phyloP scores from a whole-genome alignment of 2,888 invertebrate species.

The Eudemis profundana region DNA sequence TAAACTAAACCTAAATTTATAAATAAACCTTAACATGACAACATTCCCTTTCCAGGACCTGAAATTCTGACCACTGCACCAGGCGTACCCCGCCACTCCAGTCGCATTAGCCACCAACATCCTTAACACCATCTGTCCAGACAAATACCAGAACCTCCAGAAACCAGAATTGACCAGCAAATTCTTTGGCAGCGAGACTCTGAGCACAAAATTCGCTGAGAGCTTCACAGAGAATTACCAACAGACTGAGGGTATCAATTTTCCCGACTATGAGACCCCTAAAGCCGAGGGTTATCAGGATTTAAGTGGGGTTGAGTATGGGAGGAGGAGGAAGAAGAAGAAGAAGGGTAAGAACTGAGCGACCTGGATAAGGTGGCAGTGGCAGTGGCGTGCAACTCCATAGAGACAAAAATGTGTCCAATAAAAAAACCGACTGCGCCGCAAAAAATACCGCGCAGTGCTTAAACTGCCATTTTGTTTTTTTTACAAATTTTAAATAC shows the following conservation, averaged over 20 bases:
- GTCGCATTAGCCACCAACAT: slow-evolving; percentile 77
- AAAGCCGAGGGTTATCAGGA: slow-evolving; percentile 74
- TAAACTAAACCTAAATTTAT: too few species aligned
- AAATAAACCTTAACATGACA: too few species aligned
- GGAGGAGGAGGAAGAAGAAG: slow-evolving; percentile 62
- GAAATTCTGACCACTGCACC: slow-evolving; percentile 86
- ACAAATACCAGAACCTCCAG: slow-evolving; percentile 73
- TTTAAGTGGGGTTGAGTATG: slow-evolving; percentile 69
- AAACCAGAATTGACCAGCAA: slow-evolving; percentile 63
- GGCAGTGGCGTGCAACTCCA: too few species aligned
- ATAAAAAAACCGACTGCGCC: too few species aligned
- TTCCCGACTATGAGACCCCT: slow-evolving; percentile 68
- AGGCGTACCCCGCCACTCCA: slow-evolving; percentile 72
- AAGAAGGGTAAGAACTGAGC: slow-evolving; percentile 58
- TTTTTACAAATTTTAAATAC: too few species aligned
- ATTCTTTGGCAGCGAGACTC: slow-evolving; percentile 75
- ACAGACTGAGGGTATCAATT: slow-evolving; percentile 70
- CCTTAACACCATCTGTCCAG: slow-evolving; percentile 74
- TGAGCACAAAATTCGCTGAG: slow-evolving; percentile 71
- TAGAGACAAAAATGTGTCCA: too few species aligned
- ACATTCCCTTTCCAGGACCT: slow-evolving; percentile 78
- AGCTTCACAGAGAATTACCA: slow-evolving; percentile 75
- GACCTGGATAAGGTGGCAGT: neutral
- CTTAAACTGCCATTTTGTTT: too few species aligned
- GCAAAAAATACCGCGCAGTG: too few species aligned